Base-by-base conservation (phyloP, 1,140 invertebrate species). In the Tetramorium alpestre region DNA sequence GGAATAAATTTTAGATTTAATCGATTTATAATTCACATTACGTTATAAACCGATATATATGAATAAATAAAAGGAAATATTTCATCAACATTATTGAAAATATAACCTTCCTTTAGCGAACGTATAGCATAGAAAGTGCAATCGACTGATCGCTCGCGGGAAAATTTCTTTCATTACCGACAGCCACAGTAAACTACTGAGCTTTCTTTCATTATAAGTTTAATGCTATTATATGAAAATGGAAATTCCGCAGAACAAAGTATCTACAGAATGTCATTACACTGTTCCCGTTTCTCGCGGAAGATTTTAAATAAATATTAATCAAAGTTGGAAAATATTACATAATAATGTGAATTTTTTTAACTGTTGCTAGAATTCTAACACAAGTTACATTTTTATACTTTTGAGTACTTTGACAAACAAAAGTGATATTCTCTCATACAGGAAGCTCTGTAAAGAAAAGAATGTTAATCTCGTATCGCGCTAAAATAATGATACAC, bases 141-240 rank as follows among this genome's bases (percentile, higher is more conserved):
- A 69, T 82, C 6, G 22, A 8, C 41, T 47, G 41, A 82, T 82
- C 67, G 54, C 56, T 82, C 25, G 38, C 22, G 16, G 22, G 13
- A 72, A 58, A 58, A 82, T 82, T 72, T 72, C 22, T 22, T 72
- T 72, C n/a, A 51, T 49, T 64, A 22, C 5, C 51, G 38, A 33
- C 25, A 33, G 25, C 33, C n/a, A 22, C 13, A 44, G 18, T n/a
- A 11, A n/a, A 28, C 51, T 3, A 58, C 33, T 22, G 28, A 49
- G 54, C 47, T 73, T 33, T 49, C 51, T 60, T 58, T 84, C 80
- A 73, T 84, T 84, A 84, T 38, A 60, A 82, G 67, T 82, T 72
- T 82, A 72, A 82, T 73, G 51, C 8, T 47, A 51, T 72, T 73
- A 56, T 47, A 25, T 60, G 18, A 60, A 73, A 73, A 73, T 84